These are phyloP conservation scores for Rhyacophila evoluta DNA, from an alignment of 2,888 invertebrate species.

Conservation along the genomic window DNA sequence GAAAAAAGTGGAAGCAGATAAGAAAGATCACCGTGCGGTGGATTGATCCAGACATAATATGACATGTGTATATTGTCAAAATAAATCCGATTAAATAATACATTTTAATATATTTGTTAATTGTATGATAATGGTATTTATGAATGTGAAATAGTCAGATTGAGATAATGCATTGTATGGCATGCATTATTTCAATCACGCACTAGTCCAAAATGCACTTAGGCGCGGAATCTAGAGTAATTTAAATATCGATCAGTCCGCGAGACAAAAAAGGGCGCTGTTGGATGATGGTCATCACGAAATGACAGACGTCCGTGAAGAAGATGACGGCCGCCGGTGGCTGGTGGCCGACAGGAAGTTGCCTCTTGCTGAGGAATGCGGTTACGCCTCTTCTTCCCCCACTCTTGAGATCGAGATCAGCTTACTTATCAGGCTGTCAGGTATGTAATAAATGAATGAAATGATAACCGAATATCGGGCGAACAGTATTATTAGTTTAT, in stretches of 20 bases:
- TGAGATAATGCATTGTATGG: not conserved
- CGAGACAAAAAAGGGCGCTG: not conserved
- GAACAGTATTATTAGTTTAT: too few species aligned
- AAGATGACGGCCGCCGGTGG: not conserved
- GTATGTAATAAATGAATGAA: not conserved
- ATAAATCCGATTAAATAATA: too few species aligned
- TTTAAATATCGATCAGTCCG: constrained; percentile 6
- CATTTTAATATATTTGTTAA: too few species aligned
- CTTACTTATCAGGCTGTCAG: not conserved
- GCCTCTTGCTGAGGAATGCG: not conserved
- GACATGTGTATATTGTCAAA: too few species aligned
- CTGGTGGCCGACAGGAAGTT: constrained; percentile 9
- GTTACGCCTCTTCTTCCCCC: not conserved
- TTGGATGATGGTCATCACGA: not conserved
- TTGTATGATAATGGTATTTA: too few species aligned
- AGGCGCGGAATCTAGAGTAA: not conserved
- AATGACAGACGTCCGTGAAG: constrained; percentile 7
- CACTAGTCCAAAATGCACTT: not conserved
- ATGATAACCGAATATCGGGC: too few species aligned
- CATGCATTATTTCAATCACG: not conserved
- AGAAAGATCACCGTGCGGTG: too few species aligned
- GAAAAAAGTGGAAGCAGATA: too few species aligned
- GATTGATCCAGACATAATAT: too few species aligned
- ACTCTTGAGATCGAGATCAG: not conserved
- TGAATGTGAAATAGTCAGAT: too few species aligned